A percentile compares a stretch with the other conserved stretches of the same genome.
These are phyloP conservation scores for Nycticorax nycticorax DNA, from an alignment of 2,113 vertebrate genomes.

Conservation along the genomic window DNA sequence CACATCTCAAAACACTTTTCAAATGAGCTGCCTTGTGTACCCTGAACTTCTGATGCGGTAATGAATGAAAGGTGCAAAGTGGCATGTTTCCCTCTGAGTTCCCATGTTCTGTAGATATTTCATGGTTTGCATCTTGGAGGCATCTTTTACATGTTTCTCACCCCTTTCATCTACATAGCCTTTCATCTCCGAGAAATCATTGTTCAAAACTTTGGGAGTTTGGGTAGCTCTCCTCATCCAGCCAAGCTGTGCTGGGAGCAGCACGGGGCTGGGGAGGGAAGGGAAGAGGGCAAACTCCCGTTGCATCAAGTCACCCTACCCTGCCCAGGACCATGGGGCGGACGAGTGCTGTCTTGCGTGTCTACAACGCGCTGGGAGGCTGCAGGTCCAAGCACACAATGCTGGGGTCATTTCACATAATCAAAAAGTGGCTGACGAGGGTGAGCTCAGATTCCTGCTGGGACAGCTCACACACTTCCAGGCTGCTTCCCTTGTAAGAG, in stretches of 20 bases:
- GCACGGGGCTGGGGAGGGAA: background rate
- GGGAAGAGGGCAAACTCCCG: background rate
- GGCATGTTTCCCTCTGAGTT: background rate
- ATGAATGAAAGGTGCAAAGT: background rate
- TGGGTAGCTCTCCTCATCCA: background rate
- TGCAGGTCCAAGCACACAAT: background rate
- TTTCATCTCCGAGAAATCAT: background rate
- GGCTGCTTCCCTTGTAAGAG: background rate
- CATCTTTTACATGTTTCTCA: background rate
- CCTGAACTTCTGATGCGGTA: background rate
- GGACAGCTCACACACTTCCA: background rate
- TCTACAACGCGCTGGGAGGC: background rate
- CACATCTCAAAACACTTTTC: background rate
- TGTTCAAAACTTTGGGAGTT: background rate
- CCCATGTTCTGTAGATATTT: background rate
- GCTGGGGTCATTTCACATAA: background rate
- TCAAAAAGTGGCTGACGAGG: background rate
- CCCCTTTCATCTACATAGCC: background rate
- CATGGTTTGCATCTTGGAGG: background rate
- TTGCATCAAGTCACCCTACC: background rate
- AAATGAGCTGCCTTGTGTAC: background rate
- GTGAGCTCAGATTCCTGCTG: background rate
- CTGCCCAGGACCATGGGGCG: accelerated
- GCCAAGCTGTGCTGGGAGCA: background rate
- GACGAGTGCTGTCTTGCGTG: accelerated